phyloP scores from a whole-genome alignment of 2,797 vertebrate species.

The Eulemur albifrons region DNA sequence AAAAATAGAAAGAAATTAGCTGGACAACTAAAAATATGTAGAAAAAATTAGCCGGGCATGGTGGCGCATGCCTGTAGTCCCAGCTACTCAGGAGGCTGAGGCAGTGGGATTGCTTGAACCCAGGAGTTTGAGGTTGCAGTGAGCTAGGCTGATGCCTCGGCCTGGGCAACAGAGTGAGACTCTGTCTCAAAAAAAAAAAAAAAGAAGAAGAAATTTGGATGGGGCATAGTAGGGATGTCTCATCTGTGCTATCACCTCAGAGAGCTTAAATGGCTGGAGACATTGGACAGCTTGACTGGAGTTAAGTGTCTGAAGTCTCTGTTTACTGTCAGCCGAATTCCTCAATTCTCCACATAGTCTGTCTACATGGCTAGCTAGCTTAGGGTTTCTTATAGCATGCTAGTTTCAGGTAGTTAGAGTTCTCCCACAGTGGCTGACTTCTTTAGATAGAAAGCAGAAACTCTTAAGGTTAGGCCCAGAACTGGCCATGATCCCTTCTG shows the following conservation, averaged over 20 bases:
- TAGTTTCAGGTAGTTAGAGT: constrained; percentile 9
- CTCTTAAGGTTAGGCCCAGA: neutral
- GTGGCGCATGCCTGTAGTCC: too few species aligned
- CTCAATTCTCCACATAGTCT: neutral
- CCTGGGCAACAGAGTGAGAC: too few species aligned
- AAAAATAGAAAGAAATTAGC: too few species aligned
- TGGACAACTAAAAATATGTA: too few species aligned
- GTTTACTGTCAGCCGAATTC: neutral
- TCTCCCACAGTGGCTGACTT: neutral
- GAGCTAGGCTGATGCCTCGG: too few species aligned
- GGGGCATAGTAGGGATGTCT: neutral
- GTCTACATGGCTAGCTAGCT: neutral
- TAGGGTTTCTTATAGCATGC: neutral
- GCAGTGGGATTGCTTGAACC: too few species aligned
- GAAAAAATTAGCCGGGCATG: too few species aligned
- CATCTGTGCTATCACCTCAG: neutral
- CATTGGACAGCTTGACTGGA: neutral
- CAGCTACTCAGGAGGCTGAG: too few species aligned
- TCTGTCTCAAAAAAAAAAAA: too few species aligned
- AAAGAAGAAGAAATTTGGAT: neutral
- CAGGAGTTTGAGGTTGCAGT: too few species aligned
- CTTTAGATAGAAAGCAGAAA: neutral
- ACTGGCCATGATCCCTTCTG: neutral
- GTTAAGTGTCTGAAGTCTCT: neutral
- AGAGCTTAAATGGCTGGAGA: neutral